phyloP scores from a whole-genome alignment of 2,113 vertebrate species.

The Cygnus buccinator region DNA sequence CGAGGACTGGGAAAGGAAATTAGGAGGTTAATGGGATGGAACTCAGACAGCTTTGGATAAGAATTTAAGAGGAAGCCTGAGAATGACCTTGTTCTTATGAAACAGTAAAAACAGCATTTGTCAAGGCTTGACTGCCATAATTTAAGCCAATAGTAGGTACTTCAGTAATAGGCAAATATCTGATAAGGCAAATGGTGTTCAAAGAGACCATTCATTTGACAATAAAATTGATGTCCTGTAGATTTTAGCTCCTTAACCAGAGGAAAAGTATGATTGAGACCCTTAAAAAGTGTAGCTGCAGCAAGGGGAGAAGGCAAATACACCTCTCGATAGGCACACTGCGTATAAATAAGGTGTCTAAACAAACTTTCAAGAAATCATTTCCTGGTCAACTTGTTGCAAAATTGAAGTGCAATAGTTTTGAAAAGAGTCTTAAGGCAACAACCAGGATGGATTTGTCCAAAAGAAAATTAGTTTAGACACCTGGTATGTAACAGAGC shows the following conservation, averaged over 20 bases:
- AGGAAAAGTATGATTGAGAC: not conserved
- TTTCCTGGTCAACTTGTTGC: not conserved
- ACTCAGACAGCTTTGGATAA: conserved; percentile 6
- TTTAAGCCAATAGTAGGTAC: not conserved
- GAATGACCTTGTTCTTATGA: not conserved
- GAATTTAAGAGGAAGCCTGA: not conserved
- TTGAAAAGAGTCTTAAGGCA: not conserved
- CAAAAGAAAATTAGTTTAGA: not conserved
- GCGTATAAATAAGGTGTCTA: rapidly evolving
- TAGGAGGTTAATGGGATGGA: conserved; percentile 36
- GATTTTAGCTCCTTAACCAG: not conserved
- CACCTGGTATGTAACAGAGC: not conserved
- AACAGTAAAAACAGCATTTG: not conserved
- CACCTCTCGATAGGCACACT: not conserved
- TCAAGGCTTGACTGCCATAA: not conserved
- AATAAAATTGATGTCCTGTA: not conserved
- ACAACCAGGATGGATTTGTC: not conserved
- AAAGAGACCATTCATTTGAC: not conserved
- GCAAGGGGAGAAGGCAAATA: not conserved
- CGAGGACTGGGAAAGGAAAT: conserved; percentile 26
- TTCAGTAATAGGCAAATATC: not conserved
- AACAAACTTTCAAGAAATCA: not conserved
- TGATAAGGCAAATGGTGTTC: rapidly evolving
- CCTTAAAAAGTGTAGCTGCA: not conserved
- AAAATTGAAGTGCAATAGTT: not conserved